Percentiles rank a stretch among this genome's conserved stretches.
phyloP scores from a whole-genome alignment of 2,888 invertebrate genomes.

The Eilema sororculum region DNA sequence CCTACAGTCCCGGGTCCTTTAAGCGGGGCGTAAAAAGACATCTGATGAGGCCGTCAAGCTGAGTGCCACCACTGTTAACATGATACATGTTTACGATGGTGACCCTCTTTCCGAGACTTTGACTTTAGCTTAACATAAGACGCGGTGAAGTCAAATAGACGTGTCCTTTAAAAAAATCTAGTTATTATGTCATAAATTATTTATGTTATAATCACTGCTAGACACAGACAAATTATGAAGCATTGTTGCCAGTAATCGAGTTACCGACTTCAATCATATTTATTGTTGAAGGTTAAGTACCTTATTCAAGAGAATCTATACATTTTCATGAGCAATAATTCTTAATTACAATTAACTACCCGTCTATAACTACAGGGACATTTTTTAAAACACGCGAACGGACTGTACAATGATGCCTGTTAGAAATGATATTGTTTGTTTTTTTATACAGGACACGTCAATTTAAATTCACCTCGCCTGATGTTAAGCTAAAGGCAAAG shows the following conservation, averaged over 20 bases:
- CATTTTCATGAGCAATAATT: constrained; percentile 16
- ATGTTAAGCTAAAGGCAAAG: too few relatives aligned
- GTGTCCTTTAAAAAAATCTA: not conserved
- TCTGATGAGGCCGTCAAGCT: too few relatives aligned
- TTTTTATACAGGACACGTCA: too few relatives aligned
- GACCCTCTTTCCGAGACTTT: too few relatives aligned
- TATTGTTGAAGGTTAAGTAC: not conserved
- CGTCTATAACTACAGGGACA: not conserved
- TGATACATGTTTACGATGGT: too few relatives aligned
- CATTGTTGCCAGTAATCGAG: constrained; percentile 22
- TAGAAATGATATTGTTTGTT: too few relatives aligned
- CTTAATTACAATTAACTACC: not conserved
- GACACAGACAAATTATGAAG: constrained; percentile 16
- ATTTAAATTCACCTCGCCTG: too few relatives aligned
- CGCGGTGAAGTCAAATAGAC: too few relatives aligned
- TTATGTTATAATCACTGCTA: not conserved
- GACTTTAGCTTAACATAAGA: too few relatives aligned
- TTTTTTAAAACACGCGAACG: constrained; percentile 13
- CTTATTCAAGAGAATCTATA: constrained; percentile 1
- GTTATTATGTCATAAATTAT: constrained; percentile 1
- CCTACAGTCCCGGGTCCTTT: too few relatives aligned
- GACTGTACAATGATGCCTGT: not conserved
- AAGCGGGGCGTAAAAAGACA: too few relatives aligned
- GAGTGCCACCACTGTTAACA: too few relatives aligned
- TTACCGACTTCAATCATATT: not conserved